phyloP scores from a whole-genome alignment of 2,888 invertebrate genomes.

The Crocallis elinguaria region DNA sequence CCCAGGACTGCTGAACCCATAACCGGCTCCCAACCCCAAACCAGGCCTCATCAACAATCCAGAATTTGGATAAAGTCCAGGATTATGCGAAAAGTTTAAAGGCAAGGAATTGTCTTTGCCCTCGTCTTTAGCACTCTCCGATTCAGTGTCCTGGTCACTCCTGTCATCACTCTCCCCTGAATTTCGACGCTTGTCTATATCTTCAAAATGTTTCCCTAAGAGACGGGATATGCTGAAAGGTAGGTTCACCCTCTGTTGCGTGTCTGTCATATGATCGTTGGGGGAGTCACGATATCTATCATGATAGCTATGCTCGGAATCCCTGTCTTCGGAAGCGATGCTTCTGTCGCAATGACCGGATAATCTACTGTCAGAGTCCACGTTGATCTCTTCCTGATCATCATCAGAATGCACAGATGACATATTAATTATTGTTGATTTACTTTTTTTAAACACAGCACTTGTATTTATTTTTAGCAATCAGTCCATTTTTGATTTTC shows the following conservation, averaged over 20 bases:
- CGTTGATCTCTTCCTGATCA: conserved; percentile 88
- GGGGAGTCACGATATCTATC: conserved; percentile 78
- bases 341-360: conserved; percentile 82
- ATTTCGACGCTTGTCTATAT: conserved; percentile 82
- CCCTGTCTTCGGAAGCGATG: conserved; percentile 82
- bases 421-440: conserved; percentile 57
- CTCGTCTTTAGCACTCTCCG: conserved; percentile 79
- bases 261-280: conserved; percentile 78
- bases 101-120: conserved; percentile 69
- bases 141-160: conserved; percentile 81
- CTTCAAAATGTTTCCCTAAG: conserved; percentile 90
- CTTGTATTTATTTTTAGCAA: conserved; percentile 20
- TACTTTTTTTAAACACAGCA: conserved; percentile 21
- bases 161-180: conserved; percentile 80
- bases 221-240: conserved; percentile 93
- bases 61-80: conserved; percentile 71
- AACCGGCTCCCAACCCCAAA: conserved; percentile 77
- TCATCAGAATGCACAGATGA: conserved; percentile 85
- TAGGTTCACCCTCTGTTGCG: conserved; percentile 84
- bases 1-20: conserved; percentile 88
- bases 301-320: conserved; percentile 84
- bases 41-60: conserved; percentile 74
- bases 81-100: conserved; percentile 74
- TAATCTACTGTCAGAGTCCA: conserved; percentile 86
- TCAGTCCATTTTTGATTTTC: conserved; percentile 43